phyloP scores from a whole-genome alignment of 1,140 invertebrate species.

The Plodia interpunctella region DNA sequence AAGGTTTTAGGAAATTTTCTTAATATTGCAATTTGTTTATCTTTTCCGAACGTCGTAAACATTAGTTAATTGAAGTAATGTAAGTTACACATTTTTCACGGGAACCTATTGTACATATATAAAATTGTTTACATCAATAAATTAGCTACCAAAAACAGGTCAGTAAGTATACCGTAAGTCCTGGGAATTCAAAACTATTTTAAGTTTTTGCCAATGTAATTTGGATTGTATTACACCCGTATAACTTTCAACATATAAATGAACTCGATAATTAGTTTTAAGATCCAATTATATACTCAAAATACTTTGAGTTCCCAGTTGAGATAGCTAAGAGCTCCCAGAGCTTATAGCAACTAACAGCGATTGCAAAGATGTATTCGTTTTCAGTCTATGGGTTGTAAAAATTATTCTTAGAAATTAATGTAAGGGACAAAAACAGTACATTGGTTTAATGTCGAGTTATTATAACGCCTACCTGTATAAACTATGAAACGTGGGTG shows the following conservation, averaged over 20 bases:
- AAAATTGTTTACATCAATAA: conserved; percentile 24
- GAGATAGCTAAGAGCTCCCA: neutral
- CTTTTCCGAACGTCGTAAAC: conserved; percentile 12
- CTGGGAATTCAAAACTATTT: conserved; percentile 20
- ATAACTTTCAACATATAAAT: neutral
- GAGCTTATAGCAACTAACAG: no score
- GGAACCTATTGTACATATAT: conserved; percentile 14
- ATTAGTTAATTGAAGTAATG: conserved; percentile 12
- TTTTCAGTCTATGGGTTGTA: neutral
- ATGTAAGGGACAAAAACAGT: neutral
- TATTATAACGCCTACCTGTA: neutral
- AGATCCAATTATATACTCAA: neutral
- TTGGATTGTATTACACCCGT: neutral
- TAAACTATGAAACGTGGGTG: neutral
- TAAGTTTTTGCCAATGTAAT: neutral
- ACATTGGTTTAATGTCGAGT: no score
- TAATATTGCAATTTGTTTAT: conserved; percentile 6
- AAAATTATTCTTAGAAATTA: conserved; percentile 6
- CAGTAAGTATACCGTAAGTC: conserved; percentile 28
- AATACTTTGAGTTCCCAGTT: conserved; percentile 4
- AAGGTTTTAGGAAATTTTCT: conserved; percentile 6
- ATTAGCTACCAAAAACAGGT: conserved; percentile 47
- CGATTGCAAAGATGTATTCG: neutral
- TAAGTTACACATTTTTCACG: conserved; percentile 3
- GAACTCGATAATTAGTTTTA: neutral